Evolutionary conservation across 2,888 invertebrate species (phyloP), one percentile per base, ranked within the genome.

Genomic region (Amphipoea lucens): DNA sequence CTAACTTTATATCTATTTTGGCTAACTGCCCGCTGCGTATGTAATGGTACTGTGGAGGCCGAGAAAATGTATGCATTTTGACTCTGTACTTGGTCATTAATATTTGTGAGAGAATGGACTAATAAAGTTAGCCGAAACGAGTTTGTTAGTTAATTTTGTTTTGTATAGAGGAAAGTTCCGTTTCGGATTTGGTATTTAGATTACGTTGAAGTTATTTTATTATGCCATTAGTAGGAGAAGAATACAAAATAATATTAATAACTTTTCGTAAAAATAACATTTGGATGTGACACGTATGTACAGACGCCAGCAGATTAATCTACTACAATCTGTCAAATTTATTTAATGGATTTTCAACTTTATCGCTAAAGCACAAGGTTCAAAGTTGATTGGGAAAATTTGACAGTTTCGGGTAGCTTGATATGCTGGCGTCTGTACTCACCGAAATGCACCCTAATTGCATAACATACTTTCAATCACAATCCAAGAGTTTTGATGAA

Each of bases 1-100:
- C 88, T 89, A 90, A 92, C 90, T 90, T 88, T 86, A 89, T 90
- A 89, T 88, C 78, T 90, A 84, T 91, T 92, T 91, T 93, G 93
- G 94, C 92, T 80, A 36, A 81, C 82, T 91, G 93, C 93, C 93
- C 90, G 76, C 72, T 85, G 74, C 79, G 78, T 84, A 82, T 70
- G 80, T 85, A 88, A 87, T 83, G 72, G 75, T 79, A 84, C 77
- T 85, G 76, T 87, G 87, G 79, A 69, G 83, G 87, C 84, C 87
- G 84, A 85, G 80, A 81, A 88, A 90, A 87, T 85, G 82, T 87
- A 88, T 87, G 84, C 86, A 87, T 87, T 91, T 86, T 82, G 79
- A 84, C 71, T 90, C 45, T 79, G 81, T 83, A 78, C 68, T 78
- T 65, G 81, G 75, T 87, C 87, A 89, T 88, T 89, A 89, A 87